phyloP scores from a whole-genome alignment of 1,140 invertebrate species.

The Anastrepha obliqua region DNA sequence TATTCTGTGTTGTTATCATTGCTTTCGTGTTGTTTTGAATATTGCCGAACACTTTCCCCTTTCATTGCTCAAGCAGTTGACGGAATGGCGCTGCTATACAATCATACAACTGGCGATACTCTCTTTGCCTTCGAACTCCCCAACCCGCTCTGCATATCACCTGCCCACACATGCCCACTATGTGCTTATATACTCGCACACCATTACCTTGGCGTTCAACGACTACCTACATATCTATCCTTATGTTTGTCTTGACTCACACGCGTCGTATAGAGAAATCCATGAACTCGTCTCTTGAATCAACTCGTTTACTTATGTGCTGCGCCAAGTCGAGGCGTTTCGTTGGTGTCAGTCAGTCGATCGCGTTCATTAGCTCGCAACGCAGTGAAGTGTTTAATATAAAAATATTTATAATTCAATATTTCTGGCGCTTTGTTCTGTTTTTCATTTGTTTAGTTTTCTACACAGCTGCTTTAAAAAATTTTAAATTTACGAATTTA shows the following conservation, averaged over 20 bases:
- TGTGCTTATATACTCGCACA: not conserved
- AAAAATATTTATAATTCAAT: conserved; percentile 20
- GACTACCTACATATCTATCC: conserved; percentile 1
- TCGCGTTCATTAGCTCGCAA: conserved; percentile 34
- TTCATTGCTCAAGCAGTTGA: not conserved
- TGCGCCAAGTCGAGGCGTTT: not conserved
- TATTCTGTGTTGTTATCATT: conserved; percentile 18
- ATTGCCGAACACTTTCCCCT: not conserved
- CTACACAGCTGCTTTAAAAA: conserved; percentile 4
- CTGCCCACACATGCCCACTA: not conserved
- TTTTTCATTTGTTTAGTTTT: conserved; percentile 11
- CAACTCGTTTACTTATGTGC: not conserved
- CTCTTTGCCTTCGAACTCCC: not conserved
- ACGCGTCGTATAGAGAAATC: conserved; percentile 13
- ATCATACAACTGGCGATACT: not conserved
- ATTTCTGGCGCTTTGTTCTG: not conserved
- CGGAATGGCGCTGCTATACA: not conserved
- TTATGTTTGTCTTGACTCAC: not conserved
- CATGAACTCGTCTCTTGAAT: conserved; percentile 47
- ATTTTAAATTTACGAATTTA: conserved; percentile 32
- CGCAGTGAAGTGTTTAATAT: not conserved
- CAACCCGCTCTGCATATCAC: not conserved
- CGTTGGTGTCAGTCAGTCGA: not conserved
- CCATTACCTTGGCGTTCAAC: not conserved
- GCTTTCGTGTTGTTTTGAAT: not conserved